These are phyloP conservation scores for Pyrrhopygopsis socrates DNA, from an alignment of 2,888 invertebrate species.

Conservation along the genomic window DNA sequence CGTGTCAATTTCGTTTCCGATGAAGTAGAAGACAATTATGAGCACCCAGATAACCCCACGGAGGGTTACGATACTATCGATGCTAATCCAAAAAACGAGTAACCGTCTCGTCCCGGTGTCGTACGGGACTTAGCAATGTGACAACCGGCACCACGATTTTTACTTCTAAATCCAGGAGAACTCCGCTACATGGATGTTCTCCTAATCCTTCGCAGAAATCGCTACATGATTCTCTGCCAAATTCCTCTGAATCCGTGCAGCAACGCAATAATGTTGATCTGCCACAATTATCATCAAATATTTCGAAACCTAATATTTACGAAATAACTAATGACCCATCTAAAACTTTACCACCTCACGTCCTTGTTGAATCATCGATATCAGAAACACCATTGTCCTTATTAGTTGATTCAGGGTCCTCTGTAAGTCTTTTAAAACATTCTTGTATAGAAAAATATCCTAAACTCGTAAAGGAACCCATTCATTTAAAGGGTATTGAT, in stretches of 20 bases:
- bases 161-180: constrained; percentile 1
- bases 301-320: constrained; percentile 37
- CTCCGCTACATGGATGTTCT: constrained; percentile 14
- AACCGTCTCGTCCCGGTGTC: constrained; percentile 26
- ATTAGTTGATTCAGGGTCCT: too few species aligned
- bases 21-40: background rate
- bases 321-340: constrained; percentile 61
- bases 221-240: background rate
- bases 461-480: too few species aligned
- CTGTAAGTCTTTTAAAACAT: too few species aligned
- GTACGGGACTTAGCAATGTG: background rate
- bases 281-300: background rate
- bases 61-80: constrained; percentile 4
- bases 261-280: background rate
- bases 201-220: background rate
- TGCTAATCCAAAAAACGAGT: constrained; percentile 21
- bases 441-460: too few species aligned
- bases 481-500: too few species aligned
- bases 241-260: constrained; percentile 22
- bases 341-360: constrained; percentile 69
- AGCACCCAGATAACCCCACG: too few species aligned
- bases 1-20: constrained; percentile 3
- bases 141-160: constrained; percentile 2
- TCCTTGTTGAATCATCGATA: constrained; percentile 59
- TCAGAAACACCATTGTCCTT: constrained; percentile 74